Conservation (phyloP, 1,140 invertebrate species). For the Tachypleus tridentatus region DNA sequence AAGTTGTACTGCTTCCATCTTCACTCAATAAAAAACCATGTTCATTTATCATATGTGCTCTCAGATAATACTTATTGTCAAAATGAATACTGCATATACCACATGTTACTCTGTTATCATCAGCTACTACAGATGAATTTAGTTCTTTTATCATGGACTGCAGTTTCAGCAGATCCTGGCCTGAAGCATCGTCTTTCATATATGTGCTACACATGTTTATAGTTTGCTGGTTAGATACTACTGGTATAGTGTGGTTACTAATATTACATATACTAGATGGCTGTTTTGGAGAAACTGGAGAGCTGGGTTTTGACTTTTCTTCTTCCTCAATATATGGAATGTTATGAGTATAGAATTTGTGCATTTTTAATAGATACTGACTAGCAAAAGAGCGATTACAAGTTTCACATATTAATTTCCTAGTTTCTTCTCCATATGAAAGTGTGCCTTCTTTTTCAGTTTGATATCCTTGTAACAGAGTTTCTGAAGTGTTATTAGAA, state of each 20-base stretch:
- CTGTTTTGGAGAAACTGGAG: slow-evolving; percentile 4
- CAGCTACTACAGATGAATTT: slow-evolving; percentile 41
- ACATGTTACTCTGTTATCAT: slow-evolving; percentile 34
- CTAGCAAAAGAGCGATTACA: slow-evolving; percentile 46
- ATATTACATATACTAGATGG: too few species aligned
- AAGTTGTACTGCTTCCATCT: slow-evolving; percentile 22
- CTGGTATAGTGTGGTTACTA: too few species aligned
- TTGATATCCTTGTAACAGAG: too few species aligned
- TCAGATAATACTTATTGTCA: slow-evolving; percentile 43
- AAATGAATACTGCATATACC: slow-evolving; percentile 45
- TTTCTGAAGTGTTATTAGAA: too few species aligned
- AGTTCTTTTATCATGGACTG: slow-evolving; percentile 84
- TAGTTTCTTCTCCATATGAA: not conserved
- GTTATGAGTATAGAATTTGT: slow-evolving; percentile 39
- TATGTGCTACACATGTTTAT: not conserved
- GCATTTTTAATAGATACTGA: slow-evolving; percentile 40
- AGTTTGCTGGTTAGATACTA: too few species aligned
- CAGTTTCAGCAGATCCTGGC: slow-evolving; percentile 67
- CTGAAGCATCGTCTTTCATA: slow-evolving; percentile 24
- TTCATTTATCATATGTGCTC: slow-evolving; percentile 47
- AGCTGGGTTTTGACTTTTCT: slow-evolving; percentile 19
- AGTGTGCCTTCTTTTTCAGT: too few species aligned
- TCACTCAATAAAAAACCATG: slow-evolving; percentile 40
- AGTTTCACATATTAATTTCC: slow-evolving; percentile 40
- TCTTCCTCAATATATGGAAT: slow-evolving; percentile 26